phyloP scores from a whole-genome alignment of 1,140 invertebrate genomes.

The Drosophila chauvacae region DNA sequence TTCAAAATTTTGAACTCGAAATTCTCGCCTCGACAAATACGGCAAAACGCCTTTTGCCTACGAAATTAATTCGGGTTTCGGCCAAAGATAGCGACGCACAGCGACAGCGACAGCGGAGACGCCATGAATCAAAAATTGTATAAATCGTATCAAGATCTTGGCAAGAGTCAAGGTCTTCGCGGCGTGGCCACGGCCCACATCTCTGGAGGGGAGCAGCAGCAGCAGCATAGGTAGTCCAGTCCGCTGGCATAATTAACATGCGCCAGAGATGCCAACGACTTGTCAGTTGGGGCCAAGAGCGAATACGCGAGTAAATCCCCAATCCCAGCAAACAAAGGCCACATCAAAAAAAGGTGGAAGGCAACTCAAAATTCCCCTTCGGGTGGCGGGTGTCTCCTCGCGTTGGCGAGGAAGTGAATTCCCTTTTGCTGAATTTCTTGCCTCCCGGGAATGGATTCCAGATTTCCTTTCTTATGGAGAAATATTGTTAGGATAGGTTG shows the following conservation, averaged over 20 bases:
- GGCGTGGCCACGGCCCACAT: constrained; percentile 73
- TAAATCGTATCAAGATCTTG: constrained; percentile 79
- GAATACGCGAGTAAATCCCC: constrained; percentile 30
- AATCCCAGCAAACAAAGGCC: constrained; percentile 42
- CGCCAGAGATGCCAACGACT: constrained; percentile 72
- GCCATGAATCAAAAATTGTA: constrained; percentile 80
- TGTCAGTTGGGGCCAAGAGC: constrained; percentile 48
- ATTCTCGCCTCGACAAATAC: constrained; percentile 66
- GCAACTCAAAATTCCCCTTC: constrained; percentile 3
- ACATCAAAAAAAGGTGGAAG: constrained; percentile 2
- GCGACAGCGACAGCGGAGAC: constrained; percentile 35
- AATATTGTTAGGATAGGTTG: background rate
- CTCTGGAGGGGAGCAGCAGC: constrained; percentile 29
- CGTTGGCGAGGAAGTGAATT: background rate
- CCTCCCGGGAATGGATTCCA: background rate
- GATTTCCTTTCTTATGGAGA: background rate
- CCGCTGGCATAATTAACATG: constrained; percentile 76
- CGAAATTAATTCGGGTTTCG: constrained; percentile 57
- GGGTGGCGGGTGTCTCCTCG: constrained; percentile 60
- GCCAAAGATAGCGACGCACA: constrained; percentile 36
- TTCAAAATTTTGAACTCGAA: constrained; percentile 65
- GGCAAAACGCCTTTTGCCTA: constrained; percentile 69
- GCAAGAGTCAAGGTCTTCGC: constrained; percentile 77
- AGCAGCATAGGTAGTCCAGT: constrained; percentile 31
- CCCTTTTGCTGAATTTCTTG: constrained; percentile 6